A percentile compares a stretch with the other conserved stretches of the same genome.
Evolutionary conservation across 2,113 vertebrate genomes (phyloP).

Genomic region (Phoxinus phoxinus): DNA sequence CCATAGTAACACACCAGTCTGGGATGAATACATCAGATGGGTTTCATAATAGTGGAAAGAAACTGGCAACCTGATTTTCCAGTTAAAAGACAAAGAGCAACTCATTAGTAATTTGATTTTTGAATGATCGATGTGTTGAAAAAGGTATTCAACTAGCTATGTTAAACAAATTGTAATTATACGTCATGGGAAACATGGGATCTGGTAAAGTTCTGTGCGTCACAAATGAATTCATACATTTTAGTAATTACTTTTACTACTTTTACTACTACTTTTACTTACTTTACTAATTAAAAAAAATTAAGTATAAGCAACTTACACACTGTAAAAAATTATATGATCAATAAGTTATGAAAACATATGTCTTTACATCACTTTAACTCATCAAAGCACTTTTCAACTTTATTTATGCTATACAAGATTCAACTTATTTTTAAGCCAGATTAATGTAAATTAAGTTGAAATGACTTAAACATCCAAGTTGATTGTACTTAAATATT

Average conservation of each 20-base stretch:
- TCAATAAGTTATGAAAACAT: too few relatives aligned
- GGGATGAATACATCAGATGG: background rate
- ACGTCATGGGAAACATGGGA: background rate
- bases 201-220: background rate
- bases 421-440: too few relatives aligned
- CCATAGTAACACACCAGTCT: background rate
- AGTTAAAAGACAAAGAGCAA: constrained; percentile 11
- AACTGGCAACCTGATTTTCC: background rate
- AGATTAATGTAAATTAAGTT: too few relatives aligned
- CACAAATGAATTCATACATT: background rate
- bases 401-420: too few relatives aligned
- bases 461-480: too few relatives aligned
- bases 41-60: constrained; percentile 14
- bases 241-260: background rate
- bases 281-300: background rate
- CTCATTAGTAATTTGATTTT: background rate
- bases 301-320: background rate
- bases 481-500: too few relatives aligned
- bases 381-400: too few relatives aligned
- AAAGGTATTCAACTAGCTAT: background rate
- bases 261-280: too few relatives aligned
- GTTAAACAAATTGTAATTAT: background rate
- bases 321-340: too few relatives aligned
- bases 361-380: too few relatives aligned
- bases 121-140: background rate